A percentile compares a stretch with the other conserved stretches of the same genome.
Conservation (phyloP, 2,888 invertebrate species). For the Dasypogon diadema region DNA sequence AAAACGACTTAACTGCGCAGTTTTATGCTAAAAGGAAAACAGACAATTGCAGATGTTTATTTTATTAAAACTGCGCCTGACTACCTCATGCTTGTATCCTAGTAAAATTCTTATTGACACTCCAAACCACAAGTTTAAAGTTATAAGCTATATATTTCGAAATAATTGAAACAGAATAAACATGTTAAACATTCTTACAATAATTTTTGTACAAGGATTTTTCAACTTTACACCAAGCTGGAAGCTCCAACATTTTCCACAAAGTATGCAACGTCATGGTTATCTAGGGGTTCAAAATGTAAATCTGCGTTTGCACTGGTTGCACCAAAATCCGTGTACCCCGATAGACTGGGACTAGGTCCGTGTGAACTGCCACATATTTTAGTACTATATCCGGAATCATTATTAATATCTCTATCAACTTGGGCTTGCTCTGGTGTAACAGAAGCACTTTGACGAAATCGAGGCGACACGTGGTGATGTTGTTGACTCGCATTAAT, state of each 20-base stretch:
- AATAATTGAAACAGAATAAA: too few relatives aligned
- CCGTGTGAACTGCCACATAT: slow-evolving; percentile 84
- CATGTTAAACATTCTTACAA: too few relatives aligned
- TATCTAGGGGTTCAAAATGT: slow-evolving; percentile 29
- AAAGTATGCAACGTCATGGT: slow-evolving; percentile 57
- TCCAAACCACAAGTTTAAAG: too few relatives aligned
- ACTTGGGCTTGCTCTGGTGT: slow-evolving; percentile 64
- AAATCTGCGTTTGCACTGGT: slow-evolving; percentile 39
- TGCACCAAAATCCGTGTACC: slow-evolving; percentile 61
- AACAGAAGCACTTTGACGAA: slow-evolving; percentile 55
- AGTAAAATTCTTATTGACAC: too few relatives aligned
- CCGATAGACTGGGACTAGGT: slow-evolving; percentile 81
- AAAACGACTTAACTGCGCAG: too few relatives aligned
- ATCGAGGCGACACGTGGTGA: slow-evolving; percentile 55
- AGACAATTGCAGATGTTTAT: too few relatives aligned
- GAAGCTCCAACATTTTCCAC: slow-evolving; percentile 72
- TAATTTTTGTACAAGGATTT: background rate
- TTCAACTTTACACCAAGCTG: slow-evolving; percentile 70
- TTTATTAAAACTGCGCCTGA: too few relatives aligned
- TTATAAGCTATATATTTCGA: too few relatives aligned
- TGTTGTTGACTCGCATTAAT: slow-evolving; percentile 54
- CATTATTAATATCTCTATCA: slow-evolving; percentile 80
- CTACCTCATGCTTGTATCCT: too few relatives aligned
- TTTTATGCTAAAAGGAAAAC: too few relatives aligned
- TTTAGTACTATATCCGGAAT: slow-evolving; percentile 88